Percentiles rank a stretch among this genome's conserved stretches.
phyloP scores from a whole-genome alignment of 2,888 invertebrate species.

The Patella caerulea region DNA sequence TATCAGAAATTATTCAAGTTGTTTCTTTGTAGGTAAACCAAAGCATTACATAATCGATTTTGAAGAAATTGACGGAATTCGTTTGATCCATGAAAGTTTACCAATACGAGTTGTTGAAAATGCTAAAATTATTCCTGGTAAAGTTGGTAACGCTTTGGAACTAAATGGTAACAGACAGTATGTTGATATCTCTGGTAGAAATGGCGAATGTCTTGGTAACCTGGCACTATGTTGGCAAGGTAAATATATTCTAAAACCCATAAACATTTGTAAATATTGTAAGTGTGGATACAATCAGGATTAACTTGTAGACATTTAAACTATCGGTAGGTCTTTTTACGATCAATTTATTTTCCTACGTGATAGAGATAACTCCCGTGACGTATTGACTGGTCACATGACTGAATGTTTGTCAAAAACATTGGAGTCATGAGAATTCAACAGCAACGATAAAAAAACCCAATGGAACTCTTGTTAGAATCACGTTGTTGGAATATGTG shows the following conservation, averaged over 20 bases:
- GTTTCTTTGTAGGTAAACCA: conserved; percentile 53
- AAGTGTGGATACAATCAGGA: too few relatives aligned
- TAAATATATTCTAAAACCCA: neutral
- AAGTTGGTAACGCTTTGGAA: conserved; percentile 58
- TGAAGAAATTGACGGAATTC: conserved; percentile 48
- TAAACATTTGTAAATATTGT: too few relatives aligned
- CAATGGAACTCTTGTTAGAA: too few relatives aligned
- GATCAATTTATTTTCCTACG: too few relatives aligned
- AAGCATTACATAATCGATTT: conserved; percentile 51
- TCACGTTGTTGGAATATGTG: too few relatives aligned
- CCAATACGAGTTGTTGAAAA: conserved; percentile 46
- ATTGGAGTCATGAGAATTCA: too few relatives aligned
- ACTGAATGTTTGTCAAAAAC: too few relatives aligned
- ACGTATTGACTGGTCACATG: too few relatives aligned
- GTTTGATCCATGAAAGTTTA: conserved; percentile 44
- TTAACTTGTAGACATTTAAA: too few relatives aligned
- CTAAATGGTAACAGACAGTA: conserved; percentile 64
- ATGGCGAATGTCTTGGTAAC: conserved; percentile 64
- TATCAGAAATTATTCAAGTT: neutral
- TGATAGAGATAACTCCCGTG: too few relatives aligned
- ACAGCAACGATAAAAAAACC: too few relatives aligned
- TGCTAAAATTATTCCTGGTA: conserved; percentile 54
- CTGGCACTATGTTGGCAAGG: conserved; percentile 52
- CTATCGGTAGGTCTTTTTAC: too few relatives aligned
- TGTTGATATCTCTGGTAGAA: conserved; percentile 59